Evolutionary conservation across 2,113 vertebrate species (phyloP), one percentile per base, ranked within the genome.

Genomic region (Monopterus albus): DNA sequence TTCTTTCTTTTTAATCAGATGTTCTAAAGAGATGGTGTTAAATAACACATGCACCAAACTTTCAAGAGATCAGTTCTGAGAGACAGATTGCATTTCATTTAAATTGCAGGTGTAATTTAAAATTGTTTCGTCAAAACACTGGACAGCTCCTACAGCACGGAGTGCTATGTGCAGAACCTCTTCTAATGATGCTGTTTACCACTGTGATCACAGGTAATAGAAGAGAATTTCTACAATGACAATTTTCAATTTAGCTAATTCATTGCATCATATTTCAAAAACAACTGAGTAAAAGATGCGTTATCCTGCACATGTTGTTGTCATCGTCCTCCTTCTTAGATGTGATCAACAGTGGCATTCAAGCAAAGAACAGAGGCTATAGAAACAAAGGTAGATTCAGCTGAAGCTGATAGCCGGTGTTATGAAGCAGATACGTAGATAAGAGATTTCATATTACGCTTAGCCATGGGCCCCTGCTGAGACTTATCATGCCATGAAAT

Each of bases 401-500:
- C 86, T 53, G 71, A 72, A 15, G 69, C 80, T 91, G 89, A 90
- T 87, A 90, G 72, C 52, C 35, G 38, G 75, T 63, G 86, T 89
- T 91, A 90, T 91, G 88, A 93, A 86, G 88, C 72, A 80, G 90
- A 91, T 90, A 85, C 82, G 65, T 74, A 81, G 89, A 92, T 91
- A 90, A 90, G 88, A 73, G 82, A 85, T 92, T 90, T 91, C 87
- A 90, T 92, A 93, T 92, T 91, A 92, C 89, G 91, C 90, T 92
- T 89, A 88, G 90, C 89, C 88, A 88, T 52, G 28, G 82, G 84
- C 75, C 86, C 89, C 87, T 74, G 80, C 84, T 86, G 80, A 74
- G 86, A 87, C 89, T 92, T 93, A 92, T 93, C 92, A 87, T 82
- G 91, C 86, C 88, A 87, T 93, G 86, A 93, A 92, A 93, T 91